Conservation (phyloP, 2,888 invertebrate genomes). For the Drosophila pseudotakahashii region DNA sequence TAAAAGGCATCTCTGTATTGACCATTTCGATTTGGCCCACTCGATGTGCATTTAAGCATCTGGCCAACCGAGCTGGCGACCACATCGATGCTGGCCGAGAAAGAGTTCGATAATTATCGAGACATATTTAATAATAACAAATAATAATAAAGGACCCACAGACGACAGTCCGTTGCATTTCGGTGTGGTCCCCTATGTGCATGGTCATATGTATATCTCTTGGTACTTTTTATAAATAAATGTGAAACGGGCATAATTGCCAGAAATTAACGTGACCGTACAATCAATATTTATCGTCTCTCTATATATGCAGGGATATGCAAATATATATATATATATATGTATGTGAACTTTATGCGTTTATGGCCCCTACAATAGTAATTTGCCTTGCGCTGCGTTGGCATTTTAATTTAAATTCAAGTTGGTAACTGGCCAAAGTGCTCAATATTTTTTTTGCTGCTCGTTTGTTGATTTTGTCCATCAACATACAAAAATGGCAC, state of each 20-base stretch:
- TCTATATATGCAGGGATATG: constrained; percentile 30
- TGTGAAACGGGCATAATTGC: constrained; percentile 67
- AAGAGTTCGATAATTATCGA: constrained; percentile 60
- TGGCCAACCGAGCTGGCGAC: constrained; percentile 26
- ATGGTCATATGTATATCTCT: constrained; percentile 4
- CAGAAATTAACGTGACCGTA: constrained; percentile 73
- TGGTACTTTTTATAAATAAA: constrained; percentile 14
- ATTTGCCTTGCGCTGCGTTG: constrained; percentile 52
- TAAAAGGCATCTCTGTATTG: constrained; percentile 28
- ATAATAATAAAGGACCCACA: constrained; percentile 48
- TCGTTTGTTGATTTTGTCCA: constrained; percentile 76
- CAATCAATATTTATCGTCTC: constrained; percentile 74
- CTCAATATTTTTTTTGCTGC: constrained; percentile 34
- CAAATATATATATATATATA: constrained; percentile 35
- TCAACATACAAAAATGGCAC: constrained; percentile 76
- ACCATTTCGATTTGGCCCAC: constrained; percentile 46
- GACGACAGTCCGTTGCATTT: constrained; percentile 22
- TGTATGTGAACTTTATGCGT: constrained; percentile 52
- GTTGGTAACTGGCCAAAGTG: constrained; percentile 57
- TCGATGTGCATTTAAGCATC: constrained; percentile 46
- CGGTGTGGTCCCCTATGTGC: constrained; percentile 10
- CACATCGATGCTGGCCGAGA: constrained; percentile 22
- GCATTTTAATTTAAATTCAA: constrained; percentile 78
- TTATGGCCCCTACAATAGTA: constrained; percentile 31
- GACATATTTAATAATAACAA: constrained; percentile 64